Percentiles rank a stretch among this genome's conserved stretches.
Conservation (phyloP, 2,888 invertebrate species). For the Zygogramma bicolorata region DNA sequence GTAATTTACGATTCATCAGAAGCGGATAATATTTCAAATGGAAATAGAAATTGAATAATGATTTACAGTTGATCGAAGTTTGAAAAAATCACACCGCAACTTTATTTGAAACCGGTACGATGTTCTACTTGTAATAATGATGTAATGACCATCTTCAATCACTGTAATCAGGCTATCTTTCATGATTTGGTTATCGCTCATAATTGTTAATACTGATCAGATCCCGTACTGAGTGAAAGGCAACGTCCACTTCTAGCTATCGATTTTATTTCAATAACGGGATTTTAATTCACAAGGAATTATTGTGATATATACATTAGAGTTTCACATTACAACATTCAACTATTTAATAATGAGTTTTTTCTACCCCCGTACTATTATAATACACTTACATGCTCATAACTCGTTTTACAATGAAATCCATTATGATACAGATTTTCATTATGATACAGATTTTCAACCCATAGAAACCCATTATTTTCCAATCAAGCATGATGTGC, state of each 20-base stretch:
- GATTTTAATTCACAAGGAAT: neutral
- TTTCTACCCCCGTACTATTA: no score
- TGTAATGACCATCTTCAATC: neutral
- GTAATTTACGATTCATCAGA: slow-evolving; percentile 20
- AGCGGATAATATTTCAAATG: slow-evolving; percentile 7
- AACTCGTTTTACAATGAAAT: no score
- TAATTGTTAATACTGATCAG: neutral
- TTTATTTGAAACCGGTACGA: slow-evolving; percentile 1
- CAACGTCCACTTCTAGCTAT: neutral
- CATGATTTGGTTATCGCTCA: neutral
- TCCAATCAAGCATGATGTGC: no score
- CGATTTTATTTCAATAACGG: neutral
- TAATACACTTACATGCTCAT: no score
- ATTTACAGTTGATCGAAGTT: slow-evolving; percentile 7
- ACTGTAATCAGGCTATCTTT: neutral
- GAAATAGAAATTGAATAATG: slow-evolving; percentile 1
- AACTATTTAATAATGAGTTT: no score
- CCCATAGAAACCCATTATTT: no score
- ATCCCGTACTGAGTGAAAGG: neutral
- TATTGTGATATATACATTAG: no score
- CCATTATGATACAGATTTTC: no score
- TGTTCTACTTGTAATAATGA: slow-evolving; percentile 2
- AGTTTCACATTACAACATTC: no score
- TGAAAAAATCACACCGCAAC: neutral
- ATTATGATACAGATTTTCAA: no score